These are phyloP conservation scores for Chrysochloris asiatica DNA, from an alignment of 2,113 vertebrate genomes.

Conservation along the genomic window DNA sequence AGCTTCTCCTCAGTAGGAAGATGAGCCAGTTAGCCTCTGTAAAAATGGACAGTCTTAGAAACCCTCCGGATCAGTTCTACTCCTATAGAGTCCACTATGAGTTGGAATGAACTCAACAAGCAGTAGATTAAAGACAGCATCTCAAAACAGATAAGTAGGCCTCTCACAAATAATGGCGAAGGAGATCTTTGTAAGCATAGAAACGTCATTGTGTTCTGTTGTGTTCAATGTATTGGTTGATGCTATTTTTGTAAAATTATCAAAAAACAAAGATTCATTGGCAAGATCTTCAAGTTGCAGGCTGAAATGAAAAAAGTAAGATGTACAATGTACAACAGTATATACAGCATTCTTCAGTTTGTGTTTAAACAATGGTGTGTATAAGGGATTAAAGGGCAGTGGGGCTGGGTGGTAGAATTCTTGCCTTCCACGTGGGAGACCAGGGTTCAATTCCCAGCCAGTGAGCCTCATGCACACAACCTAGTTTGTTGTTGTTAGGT, in stretches of 20 bases:
- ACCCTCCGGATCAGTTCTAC: no score
- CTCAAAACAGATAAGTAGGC: neutral
- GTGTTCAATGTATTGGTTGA: neutral
- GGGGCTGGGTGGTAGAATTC: neutral
- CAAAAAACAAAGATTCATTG: neutral
- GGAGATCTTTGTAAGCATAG: neutral
- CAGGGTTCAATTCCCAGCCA: neutral
- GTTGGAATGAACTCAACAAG: no score
- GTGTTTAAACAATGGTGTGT: neutral
- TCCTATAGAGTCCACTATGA: no score
- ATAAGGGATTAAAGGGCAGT: neutral
- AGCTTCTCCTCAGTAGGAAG: no score
- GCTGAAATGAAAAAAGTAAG: neutral
- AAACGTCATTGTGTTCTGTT: no score
- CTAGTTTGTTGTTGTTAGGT: no score
- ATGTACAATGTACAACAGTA: neutral
- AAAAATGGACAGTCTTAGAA: no score
- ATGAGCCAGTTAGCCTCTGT: no score
- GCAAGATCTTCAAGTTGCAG: slow-evolving; percentile 13
- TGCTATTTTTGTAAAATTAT: neutral
- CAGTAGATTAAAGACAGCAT: neutral
- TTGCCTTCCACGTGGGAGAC: neutral
- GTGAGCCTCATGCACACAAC: neutral
- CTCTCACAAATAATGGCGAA: neutral
- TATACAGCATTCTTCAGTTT: neutral